Percentiles rank a stretch among this genome's conserved stretches.
These are phyloP conservation scores for Budorcas taxicolor DNA, from an alignment of 2,113 vertebrate genomes.

Conservation along the genomic window DNA sequence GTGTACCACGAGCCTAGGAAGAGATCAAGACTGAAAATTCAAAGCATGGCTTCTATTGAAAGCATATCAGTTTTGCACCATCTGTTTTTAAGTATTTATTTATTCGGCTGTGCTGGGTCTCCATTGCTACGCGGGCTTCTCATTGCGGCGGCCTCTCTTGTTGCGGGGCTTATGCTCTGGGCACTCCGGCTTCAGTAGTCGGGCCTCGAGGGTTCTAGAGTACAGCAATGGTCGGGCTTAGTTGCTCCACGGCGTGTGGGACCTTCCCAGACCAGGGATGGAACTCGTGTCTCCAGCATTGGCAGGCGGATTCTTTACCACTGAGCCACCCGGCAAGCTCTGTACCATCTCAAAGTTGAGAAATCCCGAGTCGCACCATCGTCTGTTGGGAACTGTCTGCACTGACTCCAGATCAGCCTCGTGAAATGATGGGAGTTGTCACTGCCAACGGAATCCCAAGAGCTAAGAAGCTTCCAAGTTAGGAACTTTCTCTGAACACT, in stretches of 20 bases:
- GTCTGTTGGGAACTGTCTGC: not conserved
- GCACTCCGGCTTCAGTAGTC: not conserved
- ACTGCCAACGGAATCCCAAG: not conserved
- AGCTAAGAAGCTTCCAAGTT: slow-evolving; percentile 23
- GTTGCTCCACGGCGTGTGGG: not conserved
- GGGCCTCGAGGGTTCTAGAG: not conserved
- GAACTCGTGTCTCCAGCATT: not conserved
- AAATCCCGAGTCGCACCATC: not conserved
- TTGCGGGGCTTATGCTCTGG: not conserved
- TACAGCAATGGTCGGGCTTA: rapidly evolving
- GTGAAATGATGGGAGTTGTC: not conserved
- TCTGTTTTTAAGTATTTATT: not conserved
- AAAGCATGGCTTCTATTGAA: not conserved
- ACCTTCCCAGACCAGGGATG: not conserved
- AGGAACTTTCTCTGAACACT: slow-evolving; percentile 35
- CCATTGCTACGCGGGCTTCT: rapidly evolving
- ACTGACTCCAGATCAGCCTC: not conserved
- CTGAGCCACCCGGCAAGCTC: not conserved
- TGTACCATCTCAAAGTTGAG: not conserved
- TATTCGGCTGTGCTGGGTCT: not conserved
- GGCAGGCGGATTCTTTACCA: not conserved
- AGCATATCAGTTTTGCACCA: not conserved
- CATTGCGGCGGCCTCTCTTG: not conserved
- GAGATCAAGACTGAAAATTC: not conserved
- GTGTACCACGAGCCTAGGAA: not conserved